These are phyloP conservation scores for Limnothrissa miodon DNA, from an alignment of 2,113 vertebrate genomes.

Conservation along the genomic window DNA sequence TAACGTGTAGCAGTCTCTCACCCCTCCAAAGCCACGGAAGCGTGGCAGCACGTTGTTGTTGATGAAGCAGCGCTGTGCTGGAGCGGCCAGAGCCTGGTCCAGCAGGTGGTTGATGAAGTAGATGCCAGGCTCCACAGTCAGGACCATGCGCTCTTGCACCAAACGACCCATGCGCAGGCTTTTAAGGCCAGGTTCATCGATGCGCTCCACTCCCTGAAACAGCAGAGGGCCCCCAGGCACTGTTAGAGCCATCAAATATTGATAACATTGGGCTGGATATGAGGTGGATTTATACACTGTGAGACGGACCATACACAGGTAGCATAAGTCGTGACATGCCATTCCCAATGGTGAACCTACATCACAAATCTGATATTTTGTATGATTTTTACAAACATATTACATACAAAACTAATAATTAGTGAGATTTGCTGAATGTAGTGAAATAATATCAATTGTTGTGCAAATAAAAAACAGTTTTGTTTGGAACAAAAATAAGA, in stretches of 20 bases:
- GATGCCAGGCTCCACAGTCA: constrained; percentile 92
- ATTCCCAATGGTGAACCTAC: no score
- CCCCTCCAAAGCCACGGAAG: constrained; percentile 87
- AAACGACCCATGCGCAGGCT: constrained; percentile 83
- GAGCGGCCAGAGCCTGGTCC: constrained; percentile 80
- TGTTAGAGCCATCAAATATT: not conserved
- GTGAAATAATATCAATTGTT: no score
- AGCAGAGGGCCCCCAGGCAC: not conserved
- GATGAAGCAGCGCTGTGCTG: constrained; percentile 81
- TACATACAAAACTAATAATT: no score
- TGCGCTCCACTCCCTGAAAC: constrained; percentile 80
- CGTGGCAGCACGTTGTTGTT: constrained; percentile 76
- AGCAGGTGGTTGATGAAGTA: constrained; percentile 93
- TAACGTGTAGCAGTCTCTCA: constrained; percentile 62
- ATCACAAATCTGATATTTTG: no score
- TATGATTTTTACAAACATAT: no score
- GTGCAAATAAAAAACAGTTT: no score
- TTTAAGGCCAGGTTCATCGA: constrained; percentile 78
- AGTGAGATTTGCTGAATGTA: no score
- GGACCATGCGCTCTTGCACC: constrained; percentile 88
- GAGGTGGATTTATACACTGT: no score
- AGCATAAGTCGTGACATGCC: no score
- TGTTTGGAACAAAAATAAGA: no score
- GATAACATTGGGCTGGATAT: not conserved
- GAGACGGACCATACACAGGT: no score